phyloP scores from a whole-genome alignment of 64 coral and sea anemone genomes.

The Astreopora myriophthalma region DNA sequence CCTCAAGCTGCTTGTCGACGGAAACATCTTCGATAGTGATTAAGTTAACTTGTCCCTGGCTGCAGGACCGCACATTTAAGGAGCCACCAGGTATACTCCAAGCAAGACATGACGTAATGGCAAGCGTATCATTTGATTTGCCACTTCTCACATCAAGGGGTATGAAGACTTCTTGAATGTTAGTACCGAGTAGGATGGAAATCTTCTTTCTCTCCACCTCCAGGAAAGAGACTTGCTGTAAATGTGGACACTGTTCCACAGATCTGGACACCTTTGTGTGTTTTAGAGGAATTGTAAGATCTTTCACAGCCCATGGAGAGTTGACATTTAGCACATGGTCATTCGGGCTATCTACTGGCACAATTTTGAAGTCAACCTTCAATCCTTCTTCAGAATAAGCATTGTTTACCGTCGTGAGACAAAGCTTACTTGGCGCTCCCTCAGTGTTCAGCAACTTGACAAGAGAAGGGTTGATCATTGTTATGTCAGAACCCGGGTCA shows the following conservation, averaged over 20 bases:
- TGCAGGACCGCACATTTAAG: background rate
- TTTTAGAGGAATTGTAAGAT: conserved; percentile 29
- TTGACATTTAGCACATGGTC: background rate
- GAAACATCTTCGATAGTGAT: background rate
- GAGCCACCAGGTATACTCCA: conserved; percentile 55
- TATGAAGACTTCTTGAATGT: conserved; percentile 57
- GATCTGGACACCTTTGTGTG: background rate
- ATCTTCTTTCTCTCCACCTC: conserved; percentile 51
- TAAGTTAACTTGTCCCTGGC: background rate
- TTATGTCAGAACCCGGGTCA: conserved; percentile 59
- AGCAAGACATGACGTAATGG: conserved; percentile 49
- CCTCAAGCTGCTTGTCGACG: background rate
- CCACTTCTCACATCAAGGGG: conserved; percentile 59
- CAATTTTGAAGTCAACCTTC: conserved; percentile 23
- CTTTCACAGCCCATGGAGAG: conserved; percentile 29
- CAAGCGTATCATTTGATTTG: conserved; percentile 32
- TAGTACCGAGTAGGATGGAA: conserved; percentile 48
- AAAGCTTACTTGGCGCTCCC: conserved; percentile 21
- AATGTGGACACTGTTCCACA: conserved; percentile 24
- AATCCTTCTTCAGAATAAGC: background rate
- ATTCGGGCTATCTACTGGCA: background rate
- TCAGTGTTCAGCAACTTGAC: conserved; percentile 34
- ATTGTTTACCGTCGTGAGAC: conserved; percentile 38
- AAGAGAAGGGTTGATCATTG: conserved; percentile 49
- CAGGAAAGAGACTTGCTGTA: conserved; percentile 41